A percentile compares a stretch with the other conserved stretches of the same genome.
Conservation (phyloP, 2,888 invertebrate species). For the Phragmatobia fuliginosa region DNA sequence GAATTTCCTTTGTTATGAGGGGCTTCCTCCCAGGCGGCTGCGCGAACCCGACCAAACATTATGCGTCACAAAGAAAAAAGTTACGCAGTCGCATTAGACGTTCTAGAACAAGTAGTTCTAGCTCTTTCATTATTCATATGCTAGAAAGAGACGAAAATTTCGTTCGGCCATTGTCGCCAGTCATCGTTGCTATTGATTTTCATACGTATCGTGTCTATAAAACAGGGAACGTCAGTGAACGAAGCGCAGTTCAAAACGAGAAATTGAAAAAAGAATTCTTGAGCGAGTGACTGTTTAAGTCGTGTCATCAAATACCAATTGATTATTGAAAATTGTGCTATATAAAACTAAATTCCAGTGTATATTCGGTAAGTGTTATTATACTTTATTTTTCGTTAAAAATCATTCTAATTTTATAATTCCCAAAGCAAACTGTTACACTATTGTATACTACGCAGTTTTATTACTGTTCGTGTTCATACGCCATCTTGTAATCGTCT, state of each 20-base stretch:
- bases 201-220: slow-evolving; percentile 52
- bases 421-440: not conserved
- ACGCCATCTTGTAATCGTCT: slow-evolving; percentile 39
- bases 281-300: slow-evolving; percentile 55
- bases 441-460: slow-evolving; percentile 41
- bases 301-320: slow-evolving; percentile 53
- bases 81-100: slow-evolving; percentile 47
- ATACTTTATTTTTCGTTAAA: slow-evolving; percentile 13
- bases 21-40: slow-evolving; percentile 37
- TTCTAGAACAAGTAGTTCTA: slow-evolving; percentile 60
- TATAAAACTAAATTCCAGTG: slow-evolving; percentile 61
- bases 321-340: slow-evolving; percentile 48
- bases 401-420: not conserved
- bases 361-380: slow-evolving; percentile 55
- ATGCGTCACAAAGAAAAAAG: slow-evolving; percentile 62
- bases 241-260: slow-evolving; percentile 58
- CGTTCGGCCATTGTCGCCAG: slow-evolving; percentile 54
- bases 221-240: slow-evolving; percentile 49
- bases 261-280: slow-evolving; percentile 58
- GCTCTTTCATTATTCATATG: slow-evolving; percentile 34
- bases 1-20: slow-evolving; percentile 49
- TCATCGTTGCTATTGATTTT: slow-evolving; percentile 33
- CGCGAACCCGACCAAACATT: slow-evolving; percentile 30
- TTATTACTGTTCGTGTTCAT: slow-evolving; percentile 24
- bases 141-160: slow-evolving; percentile 49